A percentile compares a stretch with the other conserved stretches of the same genome.
phyloP scores from a whole-genome alignment of 2,888 invertebrate species.

The Panorpa germanica region DNA sequence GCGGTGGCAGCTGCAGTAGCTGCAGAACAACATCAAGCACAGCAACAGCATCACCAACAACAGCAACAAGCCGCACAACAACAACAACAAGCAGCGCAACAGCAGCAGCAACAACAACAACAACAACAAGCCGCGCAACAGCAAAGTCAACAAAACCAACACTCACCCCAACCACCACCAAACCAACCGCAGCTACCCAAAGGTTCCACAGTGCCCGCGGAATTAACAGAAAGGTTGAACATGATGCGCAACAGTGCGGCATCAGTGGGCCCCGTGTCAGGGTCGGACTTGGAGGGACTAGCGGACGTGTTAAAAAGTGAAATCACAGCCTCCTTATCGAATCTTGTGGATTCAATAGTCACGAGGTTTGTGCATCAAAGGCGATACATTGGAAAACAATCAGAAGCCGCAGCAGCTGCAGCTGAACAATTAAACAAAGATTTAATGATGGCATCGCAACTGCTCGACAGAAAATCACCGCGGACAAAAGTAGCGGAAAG shows the following conservation, averaged over 20 bases:
- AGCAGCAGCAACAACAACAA: conserved; percentile 28
- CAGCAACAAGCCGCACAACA: conserved; percentile 30
- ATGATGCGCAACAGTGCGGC: conserved; percentile 52
- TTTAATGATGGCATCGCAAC: conserved; percentile 59
- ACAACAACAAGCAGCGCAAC: conserved; percentile 35
- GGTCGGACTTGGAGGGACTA: conserved; percentile 68
- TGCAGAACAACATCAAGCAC: conserved; percentile 34
- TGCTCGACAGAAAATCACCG: conserved; percentile 70
- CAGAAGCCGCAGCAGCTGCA: conserved; percentile 58
- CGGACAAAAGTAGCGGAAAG: conserved; percentile 27
- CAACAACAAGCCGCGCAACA: conserved; percentile 31
- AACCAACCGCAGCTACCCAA: conserved; percentile 20
- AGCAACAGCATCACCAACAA: conserved; percentile 26
- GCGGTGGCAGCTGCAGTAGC: conserved; percentile 27
- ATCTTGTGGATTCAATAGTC: conserved; percentile 74
- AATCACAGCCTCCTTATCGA: conserved; percentile 66
- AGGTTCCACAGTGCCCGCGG: conserved; percentile 33
- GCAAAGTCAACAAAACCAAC: conserved; percentile 26
- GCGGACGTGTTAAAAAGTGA: conserved; percentile 85
- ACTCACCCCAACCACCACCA: conserved; percentile 16
- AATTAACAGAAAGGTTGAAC: conserved; percentile 59
- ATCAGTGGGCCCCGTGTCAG: conserved; percentile 45
- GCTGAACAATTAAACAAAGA: conserved; percentile 77
- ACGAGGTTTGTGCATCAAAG: conserved; percentile 70
- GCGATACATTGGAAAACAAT: conserved; percentile 53